Evolutionary conservation across 2,888 invertebrate genomes (phyloP), one percentile per base, ranked within the genome.

Genomic region (Eilema depressum): DNA sequence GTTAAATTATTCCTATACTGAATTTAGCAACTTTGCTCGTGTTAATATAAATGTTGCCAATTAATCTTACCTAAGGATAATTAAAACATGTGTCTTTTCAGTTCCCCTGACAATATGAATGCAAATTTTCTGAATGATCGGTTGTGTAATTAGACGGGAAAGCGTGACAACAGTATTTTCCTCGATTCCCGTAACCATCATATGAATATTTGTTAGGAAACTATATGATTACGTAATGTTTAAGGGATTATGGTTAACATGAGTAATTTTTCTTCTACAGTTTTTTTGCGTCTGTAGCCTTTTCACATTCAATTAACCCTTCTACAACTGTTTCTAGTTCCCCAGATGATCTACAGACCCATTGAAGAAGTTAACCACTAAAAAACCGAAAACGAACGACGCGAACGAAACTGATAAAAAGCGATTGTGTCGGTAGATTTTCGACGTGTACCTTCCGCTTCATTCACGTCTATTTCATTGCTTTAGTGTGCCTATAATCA

Each of bases 401-500:
- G 61, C 69, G 20, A 77, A 77, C 74, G 73, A 70, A 76, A 33
- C 47, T 60, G 56, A 70, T 77, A 75, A 74, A 81, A 76, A 71
- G 41, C 69, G 63, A 79, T 77, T 71, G 71, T 74, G 65, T 77
- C 69, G 72, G 56, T 76, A 59, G 57, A 69, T 80, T 80, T 81
- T 76, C 75, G 77, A 71, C 69, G 25, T 70, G 74, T 74, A 71
- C 74, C 70, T 77, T 82, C 73, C 75, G 71, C 66, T 71, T 71
- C 63, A 77, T 82, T 81, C 30, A 33, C 4, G 30, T 8, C 30
- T 33, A 33, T 33, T 33, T 33, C 78, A 74, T 70, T 71, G 65
- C 75, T 68, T 74, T 76, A 77, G 76, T 77, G 66, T 69, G 67
- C 74, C 74, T 70, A 79, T 77, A 81, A 79, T 71, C 74, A 72